These are phyloP conservation scores for Neolamprologus kungweensis DNA, from an alignment of 2,113 vertebrate species.

Conservation along the genomic window DNA sequence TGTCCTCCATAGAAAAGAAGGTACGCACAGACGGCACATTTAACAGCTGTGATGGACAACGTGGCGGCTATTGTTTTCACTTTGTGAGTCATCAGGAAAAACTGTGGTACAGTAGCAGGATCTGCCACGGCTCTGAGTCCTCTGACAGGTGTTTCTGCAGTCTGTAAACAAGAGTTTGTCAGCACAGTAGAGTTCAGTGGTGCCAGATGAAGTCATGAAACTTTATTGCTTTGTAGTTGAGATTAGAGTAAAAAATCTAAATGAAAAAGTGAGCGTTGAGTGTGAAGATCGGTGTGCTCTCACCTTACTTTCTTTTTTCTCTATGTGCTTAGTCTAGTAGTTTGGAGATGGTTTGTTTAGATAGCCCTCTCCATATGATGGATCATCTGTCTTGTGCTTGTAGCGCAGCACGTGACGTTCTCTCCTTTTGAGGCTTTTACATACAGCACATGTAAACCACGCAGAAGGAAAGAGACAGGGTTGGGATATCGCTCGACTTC, in stretches of 20 bases:
- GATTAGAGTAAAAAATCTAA: not conserved
- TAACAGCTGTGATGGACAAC: not conserved
- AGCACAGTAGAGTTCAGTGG: not conserved
- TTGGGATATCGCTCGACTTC: not conserved
- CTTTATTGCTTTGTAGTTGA: not conserved
- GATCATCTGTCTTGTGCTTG: not conserved
- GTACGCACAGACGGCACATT: slow-evolving; percentile 45
- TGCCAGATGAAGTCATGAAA: not conserved
- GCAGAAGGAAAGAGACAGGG: not conserved
- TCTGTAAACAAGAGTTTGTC: not conserved
- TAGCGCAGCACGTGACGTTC: not conserved
- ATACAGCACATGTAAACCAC: not conserved
- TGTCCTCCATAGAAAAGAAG: slow-evolving; percentile 93
- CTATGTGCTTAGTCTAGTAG: not conserved
- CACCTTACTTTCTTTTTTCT: not conserved
- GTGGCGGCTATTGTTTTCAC: not conserved
- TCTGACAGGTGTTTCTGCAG: not conserved
- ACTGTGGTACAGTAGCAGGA: not conserved
- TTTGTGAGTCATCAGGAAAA: not conserved
- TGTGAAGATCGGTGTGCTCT: not conserved
- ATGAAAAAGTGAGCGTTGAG: not conserved
- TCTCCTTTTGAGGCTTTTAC: not conserved
- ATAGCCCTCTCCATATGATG: not conserved
- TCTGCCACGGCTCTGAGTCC: not conserved
- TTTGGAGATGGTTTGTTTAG: not conserved